Evolutionary conservation across 2,888 invertebrate genomes (phyloP).

Genomic region (Drosophila mimetica): DNA sequence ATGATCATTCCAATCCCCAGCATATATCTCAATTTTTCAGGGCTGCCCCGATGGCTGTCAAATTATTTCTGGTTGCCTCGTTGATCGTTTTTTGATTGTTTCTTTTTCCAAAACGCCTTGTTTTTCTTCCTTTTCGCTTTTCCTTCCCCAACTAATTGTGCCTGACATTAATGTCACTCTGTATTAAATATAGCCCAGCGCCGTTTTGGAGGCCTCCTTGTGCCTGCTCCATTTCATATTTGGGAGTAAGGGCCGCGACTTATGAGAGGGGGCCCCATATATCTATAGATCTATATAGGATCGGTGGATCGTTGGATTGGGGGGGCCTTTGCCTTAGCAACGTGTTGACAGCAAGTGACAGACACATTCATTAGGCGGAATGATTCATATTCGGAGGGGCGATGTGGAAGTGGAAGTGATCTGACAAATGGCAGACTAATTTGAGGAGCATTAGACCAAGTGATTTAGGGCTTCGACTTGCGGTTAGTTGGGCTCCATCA

Average conservation of each 20-base stretch:
- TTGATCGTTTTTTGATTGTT: slow-evolving; percentile 75
- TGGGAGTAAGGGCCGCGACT: slow-evolving; percentile 51
- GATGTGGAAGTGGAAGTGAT: slow-evolving; percentile 37
- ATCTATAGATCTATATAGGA: slow-evolving; percentile 3
- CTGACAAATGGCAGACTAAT: slow-evolving; percentile 58
- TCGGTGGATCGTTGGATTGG: slow-evolving; percentile 26
- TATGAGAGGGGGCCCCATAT: slow-evolving; percentile 15
- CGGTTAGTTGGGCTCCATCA: slow-evolving; percentile 40
- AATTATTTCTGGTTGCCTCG: slow-evolving; percentile 65
- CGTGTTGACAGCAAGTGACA: slow-evolving; percentile 80
- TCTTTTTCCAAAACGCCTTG: slow-evolving; percentile 34
- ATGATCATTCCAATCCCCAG: slow-evolving; percentile 42
- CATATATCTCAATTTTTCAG: slow-evolving; percentile 26
- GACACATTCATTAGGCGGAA: slow-evolving; percentile 77
- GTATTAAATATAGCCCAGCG: slow-evolving; percentile 71
- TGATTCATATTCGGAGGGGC: slow-evolving; percentile 65
- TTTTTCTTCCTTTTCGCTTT: slow-evolving; percentile 45
- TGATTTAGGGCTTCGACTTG: slow-evolving; percentile 58
- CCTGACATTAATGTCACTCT: slow-evolving; percentile 74
- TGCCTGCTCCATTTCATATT: slow-evolving; percentile 72
- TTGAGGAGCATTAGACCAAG: slow-evolving; percentile 63
- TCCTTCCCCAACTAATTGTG: slow-evolving; percentile 65
- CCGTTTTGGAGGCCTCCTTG: slow-evolving; percentile 18
- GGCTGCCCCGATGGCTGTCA: slow-evolving; percentile 49
- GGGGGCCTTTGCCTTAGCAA: slow-evolving; percentile 55